A percentile compares a stretch with the other conserved stretches of the same genome.
phyloP scores from a whole-genome alignment of 2,113 vertebrate genomes.

The Poeciliopsis retropinna region DNA sequence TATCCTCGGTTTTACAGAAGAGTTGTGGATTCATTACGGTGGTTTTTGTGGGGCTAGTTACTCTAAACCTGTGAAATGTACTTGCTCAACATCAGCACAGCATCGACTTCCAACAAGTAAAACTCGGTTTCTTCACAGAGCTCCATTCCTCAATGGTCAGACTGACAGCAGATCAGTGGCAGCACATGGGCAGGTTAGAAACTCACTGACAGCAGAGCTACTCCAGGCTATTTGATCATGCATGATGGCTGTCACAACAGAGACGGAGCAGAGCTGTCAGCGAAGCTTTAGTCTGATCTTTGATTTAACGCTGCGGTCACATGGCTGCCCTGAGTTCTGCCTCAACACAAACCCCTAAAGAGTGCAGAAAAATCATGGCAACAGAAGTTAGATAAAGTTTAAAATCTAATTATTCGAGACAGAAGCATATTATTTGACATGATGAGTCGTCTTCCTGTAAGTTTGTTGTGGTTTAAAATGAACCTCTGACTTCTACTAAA shows the following conservation, averaged over 20 bases:
- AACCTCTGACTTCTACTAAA: not conserved
- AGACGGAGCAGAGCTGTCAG: not conserved
- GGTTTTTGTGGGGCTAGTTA: too few relatives aligned
- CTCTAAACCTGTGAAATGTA: too few relatives aligned
- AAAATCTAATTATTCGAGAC: too few relatives aligned
- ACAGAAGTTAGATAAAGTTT: not conserved
- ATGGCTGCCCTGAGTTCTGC: slow-evolving; percentile 26
- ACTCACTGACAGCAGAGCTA: slow-evolving; percentile 4
- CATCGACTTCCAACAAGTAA: not conserved
- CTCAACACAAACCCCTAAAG: slow-evolving; percentile 7
- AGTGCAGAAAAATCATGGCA: not conserved
- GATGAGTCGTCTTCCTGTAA: too few relatives aligned
- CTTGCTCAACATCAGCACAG: not conserved
- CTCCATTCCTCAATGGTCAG: not conserved
- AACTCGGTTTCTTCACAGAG: not conserved
- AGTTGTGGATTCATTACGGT: too few relatives aligned
- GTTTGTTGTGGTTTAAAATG: not conserved
- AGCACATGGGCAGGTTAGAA: not conserved
- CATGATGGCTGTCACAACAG: not conserved
- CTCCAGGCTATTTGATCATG: not conserved
- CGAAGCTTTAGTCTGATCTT: not conserved
- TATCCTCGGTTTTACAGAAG: too few relatives aligned
- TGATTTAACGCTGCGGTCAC: not conserved
- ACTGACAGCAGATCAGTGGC: not conserved
- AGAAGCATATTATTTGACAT: not conserved